Conservation (phyloP, 2,797 vertebrate species). For the Scyliorhinus canicula region DNA sequence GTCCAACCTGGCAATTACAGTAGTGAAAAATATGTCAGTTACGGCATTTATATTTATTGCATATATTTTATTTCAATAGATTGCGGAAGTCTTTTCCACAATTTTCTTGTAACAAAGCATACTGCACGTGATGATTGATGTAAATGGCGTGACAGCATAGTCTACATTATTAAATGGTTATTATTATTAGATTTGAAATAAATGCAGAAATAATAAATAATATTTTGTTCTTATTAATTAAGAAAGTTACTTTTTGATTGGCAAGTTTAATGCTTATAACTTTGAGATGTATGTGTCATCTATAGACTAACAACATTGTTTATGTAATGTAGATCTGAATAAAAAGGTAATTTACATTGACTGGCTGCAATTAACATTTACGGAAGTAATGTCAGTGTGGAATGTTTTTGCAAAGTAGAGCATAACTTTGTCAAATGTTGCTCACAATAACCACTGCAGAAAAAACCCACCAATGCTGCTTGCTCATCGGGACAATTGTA, state of each 20-base stretch:
- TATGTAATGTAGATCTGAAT: not conserved
- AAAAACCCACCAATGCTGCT: not conserved
- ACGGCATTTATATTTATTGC: not conserved
- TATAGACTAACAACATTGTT: not conserved
- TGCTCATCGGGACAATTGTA: not conserved
- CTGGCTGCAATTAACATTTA: not conserved
- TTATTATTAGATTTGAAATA: not conserved
- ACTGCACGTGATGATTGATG: not conserved
- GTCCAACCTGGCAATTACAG: not conserved
- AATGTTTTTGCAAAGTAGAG: not conserved
- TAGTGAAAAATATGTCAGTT: not conserved
- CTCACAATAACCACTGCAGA: not conserved
- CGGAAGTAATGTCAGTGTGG: not conserved
- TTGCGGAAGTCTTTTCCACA: not conserved
- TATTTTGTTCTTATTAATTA: not conserved
- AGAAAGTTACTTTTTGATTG: not conserved
- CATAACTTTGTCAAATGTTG: not conserved
- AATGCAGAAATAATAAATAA: not conserved
- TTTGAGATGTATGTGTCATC: not conserved
- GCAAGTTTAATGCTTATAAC: not conserved
- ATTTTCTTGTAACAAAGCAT: not conserved
- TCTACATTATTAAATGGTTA: not conserved
- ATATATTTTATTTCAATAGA: not conserved
- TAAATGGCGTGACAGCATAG: not conserved
- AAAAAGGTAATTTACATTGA: not conserved